A percentile compares a stretch with the other conserved stretches of the same genome.
phyloP scores from a whole-genome alignment of 1,140 invertebrate species.

The Drosophila punjabiensis region DNA sequence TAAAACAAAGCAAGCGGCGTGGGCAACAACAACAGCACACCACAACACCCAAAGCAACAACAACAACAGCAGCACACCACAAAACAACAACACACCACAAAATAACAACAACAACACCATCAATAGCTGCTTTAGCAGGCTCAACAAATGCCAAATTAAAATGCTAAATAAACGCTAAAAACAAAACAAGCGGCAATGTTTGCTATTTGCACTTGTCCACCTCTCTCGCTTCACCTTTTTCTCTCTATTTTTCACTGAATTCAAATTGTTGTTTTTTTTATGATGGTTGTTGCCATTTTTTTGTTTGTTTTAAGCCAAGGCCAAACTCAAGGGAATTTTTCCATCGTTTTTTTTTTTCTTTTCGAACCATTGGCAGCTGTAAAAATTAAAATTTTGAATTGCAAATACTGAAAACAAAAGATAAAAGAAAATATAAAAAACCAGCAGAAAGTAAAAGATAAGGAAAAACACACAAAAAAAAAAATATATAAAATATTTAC shows the following conservation, averaged over 20 bases:
- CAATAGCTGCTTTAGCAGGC: slow-evolving; percentile 17
- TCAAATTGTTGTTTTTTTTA: slow-evolving; percentile 22
- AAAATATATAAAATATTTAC: slow-evolving; percentile 19
- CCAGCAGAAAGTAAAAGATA: slow-evolving; percentile 9
- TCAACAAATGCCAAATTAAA: slow-evolving; percentile 62
- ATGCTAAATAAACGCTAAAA: slow-evolving; percentile 62
- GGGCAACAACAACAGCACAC: slow-evolving; percentile 6
- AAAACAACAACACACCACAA: not conserved
- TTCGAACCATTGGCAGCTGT: slow-evolving; percentile 18
- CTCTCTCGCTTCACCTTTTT: slow-evolving; percentile 2
- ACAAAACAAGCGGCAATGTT: slow-evolving; percentile 55
- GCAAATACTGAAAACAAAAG: slow-evolving; percentile 26
- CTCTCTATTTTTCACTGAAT: slow-evolving; percentile 12
- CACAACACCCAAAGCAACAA: not conserved
- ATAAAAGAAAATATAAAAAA: slow-evolving; percentile 6
- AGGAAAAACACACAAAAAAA: slow-evolving; percentile 12
- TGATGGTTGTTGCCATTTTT: slow-evolving; percentile 15
- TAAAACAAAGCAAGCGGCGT: slow-evolving; percentile 62
- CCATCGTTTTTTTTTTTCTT: slow-evolving; percentile 10
- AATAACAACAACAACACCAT: slow-evolving; percentile 3
- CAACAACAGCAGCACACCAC: not conserved
- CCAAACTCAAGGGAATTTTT: slow-evolving; percentile 48
- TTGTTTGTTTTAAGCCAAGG: slow-evolving; percentile 51
- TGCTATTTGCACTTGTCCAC: slow-evolving; percentile 31
- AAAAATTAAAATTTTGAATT: slow-evolving; percentile 39